Evolutionary conservation across 37 sponge, comb jelly and placozoan genomes (phyloP).

Genomic region (Agelas oroides): DNA sequence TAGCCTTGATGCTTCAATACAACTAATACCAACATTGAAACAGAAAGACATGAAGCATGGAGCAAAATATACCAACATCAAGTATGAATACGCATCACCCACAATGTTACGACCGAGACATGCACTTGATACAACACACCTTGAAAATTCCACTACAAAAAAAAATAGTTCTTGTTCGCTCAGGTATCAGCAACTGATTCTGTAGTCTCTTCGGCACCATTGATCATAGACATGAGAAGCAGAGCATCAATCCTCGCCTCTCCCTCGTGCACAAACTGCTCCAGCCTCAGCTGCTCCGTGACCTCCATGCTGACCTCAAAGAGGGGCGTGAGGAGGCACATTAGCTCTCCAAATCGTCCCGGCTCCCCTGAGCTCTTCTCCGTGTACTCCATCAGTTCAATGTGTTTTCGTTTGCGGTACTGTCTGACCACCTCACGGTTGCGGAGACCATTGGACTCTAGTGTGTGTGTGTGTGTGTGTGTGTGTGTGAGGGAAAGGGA

Average conservation of each 20-base stretch:
- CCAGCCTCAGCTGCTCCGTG: conserved; percentile 90
- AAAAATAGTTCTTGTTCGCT: background rate
- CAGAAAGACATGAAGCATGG: too few species aligned
- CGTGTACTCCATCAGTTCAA: conserved; percentile 87
- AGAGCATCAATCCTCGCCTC: conserved; percentile 92
- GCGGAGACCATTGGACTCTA: conserved; percentile 80
- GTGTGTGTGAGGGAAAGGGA: too few species aligned
- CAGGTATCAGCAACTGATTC: background rate
- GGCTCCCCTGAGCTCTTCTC: conserved; percentile 55
- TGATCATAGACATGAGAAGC: conserved; percentile 94
- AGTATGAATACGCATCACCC: too few species aligned
- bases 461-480: too few species aligned
- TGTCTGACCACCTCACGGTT: conserved; percentile 74
- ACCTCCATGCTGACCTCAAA: conserved; percentile 90
- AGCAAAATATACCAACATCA: too few species aligned
- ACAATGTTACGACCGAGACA: too few species aligned
- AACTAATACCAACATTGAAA: too few species aligned
- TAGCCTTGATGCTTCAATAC: too few species aligned
- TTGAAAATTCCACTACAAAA: background rate
- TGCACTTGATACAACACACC: too few species aligned
- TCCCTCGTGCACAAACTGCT: conserved; percentile 95
- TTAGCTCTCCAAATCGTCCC: conserved; percentile 87
- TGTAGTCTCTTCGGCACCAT: conserved; percentile 54
- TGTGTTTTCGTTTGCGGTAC: conserved; percentile 68
- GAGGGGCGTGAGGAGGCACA: conserved; percentile 90